Conservation (phyloP, 2,888 invertebrate species). For the Ectemnius continuus region DNA sequence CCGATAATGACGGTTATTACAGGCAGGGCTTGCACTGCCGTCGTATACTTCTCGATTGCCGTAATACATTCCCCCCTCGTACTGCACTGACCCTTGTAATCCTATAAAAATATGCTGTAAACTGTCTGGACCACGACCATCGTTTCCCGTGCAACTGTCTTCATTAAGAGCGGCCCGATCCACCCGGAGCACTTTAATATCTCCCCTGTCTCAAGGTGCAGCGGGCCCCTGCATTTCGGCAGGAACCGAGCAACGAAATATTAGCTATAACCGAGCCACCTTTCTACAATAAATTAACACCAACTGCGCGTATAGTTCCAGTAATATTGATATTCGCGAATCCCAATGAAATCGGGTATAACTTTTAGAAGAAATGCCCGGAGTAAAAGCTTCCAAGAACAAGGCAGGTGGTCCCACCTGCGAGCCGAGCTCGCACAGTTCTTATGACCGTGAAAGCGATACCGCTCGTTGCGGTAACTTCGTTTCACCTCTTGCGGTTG, state of each 20-base stretch:
- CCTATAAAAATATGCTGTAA: slow-evolving; percentile 26
- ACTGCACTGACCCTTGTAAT: slow-evolving; percentile 24
- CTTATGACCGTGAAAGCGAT: slow-evolving; percentile 49
- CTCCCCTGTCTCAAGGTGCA: too few species aligned
- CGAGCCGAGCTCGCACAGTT: slow-evolving; percentile 13
- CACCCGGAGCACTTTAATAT: too few species aligned
- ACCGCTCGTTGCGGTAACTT: slow-evolving; percentile 44
- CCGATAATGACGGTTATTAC: slow-evolving; percentile 61
- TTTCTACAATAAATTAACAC: too few species aligned
- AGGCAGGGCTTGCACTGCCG: slow-evolving; percentile 16
- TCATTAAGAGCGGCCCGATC: slow-evolving; percentile 26
- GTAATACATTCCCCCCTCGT: slow-evolving; percentile 18
- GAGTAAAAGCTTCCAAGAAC: slow-evolving; percentile 26
- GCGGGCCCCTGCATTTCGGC: too few species aligned
- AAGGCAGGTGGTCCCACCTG: slow-evolving; percentile 36
- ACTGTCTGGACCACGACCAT: slow-evolving; percentile 5
- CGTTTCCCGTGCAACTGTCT: slow-evolving; percentile 25
- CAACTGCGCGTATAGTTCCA: not conserved
- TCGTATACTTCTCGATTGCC: not conserved
- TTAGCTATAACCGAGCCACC: too few species aligned
- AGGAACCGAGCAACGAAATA: too few species aligned
- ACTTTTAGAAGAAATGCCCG: slow-evolving; percentile 13
- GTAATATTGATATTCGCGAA: not conserved
- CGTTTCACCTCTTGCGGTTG: slow-evolving; percentile 45
- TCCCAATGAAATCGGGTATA: slow-evolving; percentile 11